These are phyloP conservation scores for Glossophaga mutica DNA, from an alignment of 2,797 vertebrate species.

Conservation along the genomic window DNA sequence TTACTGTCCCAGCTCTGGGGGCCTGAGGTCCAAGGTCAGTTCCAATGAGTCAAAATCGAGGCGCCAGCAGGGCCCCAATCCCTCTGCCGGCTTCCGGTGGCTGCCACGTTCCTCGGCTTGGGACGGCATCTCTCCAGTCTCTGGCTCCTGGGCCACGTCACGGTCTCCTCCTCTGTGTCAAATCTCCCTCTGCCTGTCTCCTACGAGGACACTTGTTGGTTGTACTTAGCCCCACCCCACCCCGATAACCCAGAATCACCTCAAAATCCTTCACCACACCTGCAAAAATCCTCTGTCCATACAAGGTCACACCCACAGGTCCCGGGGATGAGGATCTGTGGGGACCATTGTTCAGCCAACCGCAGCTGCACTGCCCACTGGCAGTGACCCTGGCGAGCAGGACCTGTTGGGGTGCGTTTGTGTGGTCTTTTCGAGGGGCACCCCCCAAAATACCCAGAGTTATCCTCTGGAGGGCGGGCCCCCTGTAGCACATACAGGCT, in stretches of 20 bases:
- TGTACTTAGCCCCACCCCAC: background rate
- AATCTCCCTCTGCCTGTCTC: background rate
- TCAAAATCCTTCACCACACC: background rate
- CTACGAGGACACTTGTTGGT: background rate
- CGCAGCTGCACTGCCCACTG: accelerated
- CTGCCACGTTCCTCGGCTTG: background rate
- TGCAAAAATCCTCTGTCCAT: background rate
- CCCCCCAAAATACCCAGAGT: background rate
- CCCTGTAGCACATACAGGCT: background rate
- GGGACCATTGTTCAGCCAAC: background rate
- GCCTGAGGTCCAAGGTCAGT: background rate
- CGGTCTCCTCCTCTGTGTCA: background rate
- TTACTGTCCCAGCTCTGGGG: background rate
- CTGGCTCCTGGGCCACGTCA: background rate
- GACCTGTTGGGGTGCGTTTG: no score
- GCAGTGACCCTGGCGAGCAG: background rate
- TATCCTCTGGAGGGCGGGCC: background rate
- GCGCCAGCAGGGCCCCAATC: accelerated
- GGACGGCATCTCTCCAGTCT: background rate
- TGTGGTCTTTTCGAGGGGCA: background rate
- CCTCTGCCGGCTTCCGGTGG: background rate
- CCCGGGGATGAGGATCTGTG: background rate
- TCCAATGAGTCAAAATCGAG: background rate
- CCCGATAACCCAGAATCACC: background rate
- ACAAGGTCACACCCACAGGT: background rate